phyloP scores from a whole-genome alignment of 2,113 vertebrate genomes.

The Boleophthalmus pectinirostris region DNA sequence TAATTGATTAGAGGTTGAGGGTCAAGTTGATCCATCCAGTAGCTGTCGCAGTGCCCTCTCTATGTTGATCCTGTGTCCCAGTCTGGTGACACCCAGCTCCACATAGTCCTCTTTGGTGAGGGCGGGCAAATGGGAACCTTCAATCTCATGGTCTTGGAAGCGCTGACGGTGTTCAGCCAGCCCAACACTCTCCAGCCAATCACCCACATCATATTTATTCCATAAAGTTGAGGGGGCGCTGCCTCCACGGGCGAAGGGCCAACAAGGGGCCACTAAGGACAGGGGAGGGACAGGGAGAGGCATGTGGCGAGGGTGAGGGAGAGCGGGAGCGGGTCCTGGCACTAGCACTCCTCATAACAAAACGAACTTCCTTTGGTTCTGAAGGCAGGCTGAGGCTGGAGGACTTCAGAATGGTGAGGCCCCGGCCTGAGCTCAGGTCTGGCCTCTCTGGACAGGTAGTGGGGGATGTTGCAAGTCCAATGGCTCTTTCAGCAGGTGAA shows the following conservation, averaged over 20 bases:
- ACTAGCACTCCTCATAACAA: conserved; percentile 94
- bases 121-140: conserved; percentile 93
- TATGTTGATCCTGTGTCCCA: conserved; percentile 98
- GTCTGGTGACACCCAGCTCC: conserved; percentile 96
- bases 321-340: conserved; percentile 93
- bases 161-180: conserved; percentile 95
- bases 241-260: conserved; percentile 90
- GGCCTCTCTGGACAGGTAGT: conserved; percentile 57
- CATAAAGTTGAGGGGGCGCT: conserved; percentile 93
- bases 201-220: conserved; percentile 97
- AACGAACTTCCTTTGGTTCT: conserved; percentile 96
- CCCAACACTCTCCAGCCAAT: conserved; percentile 98
- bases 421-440: conserved; percentile 66
- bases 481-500: conserved; percentile 82
- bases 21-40: conserved; percentile 88
- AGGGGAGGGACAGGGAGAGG: conserved; percentile 85
- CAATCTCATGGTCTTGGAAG: conserved; percentile 97
- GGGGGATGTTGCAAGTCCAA: conserved; percentile 76
- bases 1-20: conserved; percentile 34
- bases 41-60: conserved; percentile 94
- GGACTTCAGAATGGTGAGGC: conserved; percentile 93
- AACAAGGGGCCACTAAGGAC: conserved; percentile 82
- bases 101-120: conserved; percentile 98
- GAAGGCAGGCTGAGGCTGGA: conserved; percentile 97
- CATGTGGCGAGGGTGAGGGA: conserved; percentile 88